A percentile compares a stretch with the other conserved stretches of the same genome.
These are phyloP conservation scores for Rhipidura dahli DNA, from an alignment of 2,113 vertebrate genomes.

Conservation along the genomic window DNA sequence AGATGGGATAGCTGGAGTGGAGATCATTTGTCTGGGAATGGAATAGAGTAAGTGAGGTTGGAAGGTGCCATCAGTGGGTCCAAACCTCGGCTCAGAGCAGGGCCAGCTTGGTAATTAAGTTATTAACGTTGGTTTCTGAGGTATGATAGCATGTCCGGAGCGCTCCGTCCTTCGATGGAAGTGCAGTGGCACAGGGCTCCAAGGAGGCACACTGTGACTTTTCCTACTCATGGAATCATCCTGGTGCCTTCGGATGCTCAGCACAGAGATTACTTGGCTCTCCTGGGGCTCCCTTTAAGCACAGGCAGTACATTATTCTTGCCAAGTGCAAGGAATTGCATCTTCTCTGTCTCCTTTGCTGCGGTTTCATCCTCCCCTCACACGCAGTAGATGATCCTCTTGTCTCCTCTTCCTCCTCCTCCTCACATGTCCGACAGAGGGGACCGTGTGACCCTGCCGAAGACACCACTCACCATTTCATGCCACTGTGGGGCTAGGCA, in stretches of 20 bases:
- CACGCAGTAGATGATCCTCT: too few relatives aligned
- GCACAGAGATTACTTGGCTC: not conserved
- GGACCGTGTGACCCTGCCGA: not conserved
- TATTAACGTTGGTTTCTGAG: not conserved
- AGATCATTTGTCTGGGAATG: not conserved
- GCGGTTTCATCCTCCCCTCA: not conserved
- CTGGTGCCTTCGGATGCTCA: not conserved
- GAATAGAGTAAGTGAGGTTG: not conserved
- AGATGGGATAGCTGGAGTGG: not conserved
- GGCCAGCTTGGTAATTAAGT: not conserved
- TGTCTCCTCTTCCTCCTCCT: not conserved
- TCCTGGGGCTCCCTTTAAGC: not conserved
- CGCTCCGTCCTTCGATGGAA: accelerated
- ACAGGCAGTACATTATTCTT: too few relatives aligned
- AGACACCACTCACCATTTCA: not conserved
- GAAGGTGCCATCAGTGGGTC: not conserved
- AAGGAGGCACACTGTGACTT: not conserved
- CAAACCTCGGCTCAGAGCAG: not conserved
- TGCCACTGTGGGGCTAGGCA: not conserved
- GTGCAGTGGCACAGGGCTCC: not conserved
- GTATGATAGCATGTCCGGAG: not conserved
- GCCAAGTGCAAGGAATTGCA: not conserved
- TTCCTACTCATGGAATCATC: not conserved
- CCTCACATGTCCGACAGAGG: not conserved
- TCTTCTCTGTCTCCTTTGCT: not conserved